Evolutionary conservation across 2,113 vertebrate species (phyloP).

Genomic region (Cettia cetti): DNA sequence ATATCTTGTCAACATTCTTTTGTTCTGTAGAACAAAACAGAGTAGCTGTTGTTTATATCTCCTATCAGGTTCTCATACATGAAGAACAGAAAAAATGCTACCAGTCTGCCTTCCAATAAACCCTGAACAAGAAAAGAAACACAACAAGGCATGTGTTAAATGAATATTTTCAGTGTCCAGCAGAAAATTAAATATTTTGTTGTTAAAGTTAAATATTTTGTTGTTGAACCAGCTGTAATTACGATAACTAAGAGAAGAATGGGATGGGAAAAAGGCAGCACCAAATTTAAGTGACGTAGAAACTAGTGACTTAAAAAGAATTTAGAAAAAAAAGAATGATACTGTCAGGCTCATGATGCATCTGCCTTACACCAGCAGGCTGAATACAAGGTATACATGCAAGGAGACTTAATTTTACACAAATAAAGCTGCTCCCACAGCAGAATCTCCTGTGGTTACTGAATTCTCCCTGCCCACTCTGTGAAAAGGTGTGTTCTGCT

Average conservation of each 20-base stretch:
- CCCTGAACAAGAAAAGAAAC: neutral
- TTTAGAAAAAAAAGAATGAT: neutral
- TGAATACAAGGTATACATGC: neutral
- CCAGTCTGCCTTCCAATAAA: neutral
- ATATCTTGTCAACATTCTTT: neutral
- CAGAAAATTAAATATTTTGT: neutral
- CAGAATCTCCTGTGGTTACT: neutral
- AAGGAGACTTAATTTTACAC: neutral
- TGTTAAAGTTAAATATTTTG: neutral
- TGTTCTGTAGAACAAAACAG: neutral
- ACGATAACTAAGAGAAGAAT: neutral
- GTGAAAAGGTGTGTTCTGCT: neutral
- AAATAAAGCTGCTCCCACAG: neutral
- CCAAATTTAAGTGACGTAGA: neutral
- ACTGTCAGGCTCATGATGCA: neutral
- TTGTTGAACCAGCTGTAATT: neutral
- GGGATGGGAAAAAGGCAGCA: neutral
- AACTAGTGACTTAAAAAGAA: neutral
- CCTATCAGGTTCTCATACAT: neutral
- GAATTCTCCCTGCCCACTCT: neutral
- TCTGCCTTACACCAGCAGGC: neutral
- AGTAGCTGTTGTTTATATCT: neutral
- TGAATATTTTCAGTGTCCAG: neutral
- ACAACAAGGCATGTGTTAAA: neutral
- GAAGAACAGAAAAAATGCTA: neutral